These are phyloP conservation scores for Stegodyphus dumicola DNA, from an alignment of 1,140 invertebrate species.

Conservation along the genomic window DNA sequence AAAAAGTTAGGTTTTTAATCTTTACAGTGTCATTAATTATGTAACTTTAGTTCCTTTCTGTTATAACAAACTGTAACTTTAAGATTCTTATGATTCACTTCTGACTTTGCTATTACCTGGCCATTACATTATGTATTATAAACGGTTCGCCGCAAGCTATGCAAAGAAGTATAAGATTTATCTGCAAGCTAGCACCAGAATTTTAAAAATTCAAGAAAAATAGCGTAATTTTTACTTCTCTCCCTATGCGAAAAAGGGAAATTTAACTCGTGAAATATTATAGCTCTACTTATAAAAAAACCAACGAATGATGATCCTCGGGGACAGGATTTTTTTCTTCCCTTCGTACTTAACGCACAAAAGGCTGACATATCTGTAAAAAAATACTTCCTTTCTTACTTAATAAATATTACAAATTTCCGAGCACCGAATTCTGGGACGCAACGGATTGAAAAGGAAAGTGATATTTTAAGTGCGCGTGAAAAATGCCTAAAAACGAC, in stretches of 20 bases:
- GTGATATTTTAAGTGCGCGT: constrained; percentile 4
- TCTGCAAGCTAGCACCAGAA: no score
- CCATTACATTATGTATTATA: no score
- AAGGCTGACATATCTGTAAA: not conserved
- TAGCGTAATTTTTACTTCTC: no score
- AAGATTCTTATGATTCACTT: no score
- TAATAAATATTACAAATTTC: constrained; percentile 27
- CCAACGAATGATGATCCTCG: not conserved
- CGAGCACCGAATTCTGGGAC: not conserved
- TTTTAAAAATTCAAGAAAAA: no score
- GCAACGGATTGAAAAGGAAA: constrained; percentile 6
- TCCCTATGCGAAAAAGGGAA: not conserved
- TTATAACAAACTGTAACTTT: no score
- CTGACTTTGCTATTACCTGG: no score
- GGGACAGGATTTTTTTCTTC: not conserved
- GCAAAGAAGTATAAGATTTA: no score
- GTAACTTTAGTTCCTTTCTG: no score
- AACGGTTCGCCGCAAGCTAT: no score
- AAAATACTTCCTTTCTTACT: not conserved
- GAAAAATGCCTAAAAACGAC: constrained; percentile 19
- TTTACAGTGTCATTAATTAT: no score
- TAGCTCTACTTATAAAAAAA: not conserved
- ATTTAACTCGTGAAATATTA: not conserved
- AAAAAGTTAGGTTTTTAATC: no score
- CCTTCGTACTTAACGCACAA: not conserved